Evolutionary conservation across 2,797 vertebrate species (phyloP).

Genomic region (Garrulus glandarius): DNA sequence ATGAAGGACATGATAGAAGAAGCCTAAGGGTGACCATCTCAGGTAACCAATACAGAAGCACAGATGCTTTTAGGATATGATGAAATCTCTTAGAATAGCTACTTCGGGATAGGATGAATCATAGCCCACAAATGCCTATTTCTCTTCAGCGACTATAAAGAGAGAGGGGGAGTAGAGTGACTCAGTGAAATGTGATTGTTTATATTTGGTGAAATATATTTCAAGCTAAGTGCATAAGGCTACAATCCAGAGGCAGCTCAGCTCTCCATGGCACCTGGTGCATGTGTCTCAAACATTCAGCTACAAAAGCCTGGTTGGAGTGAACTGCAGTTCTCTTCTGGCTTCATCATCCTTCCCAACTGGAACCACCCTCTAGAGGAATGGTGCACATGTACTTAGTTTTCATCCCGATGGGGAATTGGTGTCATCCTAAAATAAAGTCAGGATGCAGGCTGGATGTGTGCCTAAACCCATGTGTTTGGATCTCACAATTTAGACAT

Average conservation of each 20-base stretch:
- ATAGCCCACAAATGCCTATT: conserved; percentile 46
- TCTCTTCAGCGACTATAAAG: conserved; percentile 49
- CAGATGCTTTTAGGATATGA: conserved; percentile 36
- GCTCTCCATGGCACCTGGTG: not conserved
- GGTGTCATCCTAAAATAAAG: conserved; percentile 27
- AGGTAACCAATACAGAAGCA: not conserved
- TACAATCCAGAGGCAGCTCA: conserved; percentile 35
- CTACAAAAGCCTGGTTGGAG: not conserved
- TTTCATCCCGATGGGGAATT: not conserved
- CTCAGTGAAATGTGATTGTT: conserved; percentile 61
- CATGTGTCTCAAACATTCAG: not conserved
- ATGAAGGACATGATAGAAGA: not conserved
- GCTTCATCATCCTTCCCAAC: not conserved
- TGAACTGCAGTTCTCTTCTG: not conserved
- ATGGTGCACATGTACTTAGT: not conserved
- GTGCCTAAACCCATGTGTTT: not conserved
- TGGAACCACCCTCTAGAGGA: not conserved
- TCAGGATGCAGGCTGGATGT: not conserved
- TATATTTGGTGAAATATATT: conserved; percentile 59
- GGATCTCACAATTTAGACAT: not conserved
- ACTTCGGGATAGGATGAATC: conserved; percentile 55
- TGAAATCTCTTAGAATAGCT: conserved; percentile 38
- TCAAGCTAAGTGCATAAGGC: conserved; percentile 36
- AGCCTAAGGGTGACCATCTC: not conserved
- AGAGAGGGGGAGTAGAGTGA: conserved; percentile 60